Evolutionary conservation across 2,888 invertebrate genomes (phyloP), one percentile per base, ranked within the genome.

Genomic region (Volucella bombylans): DNA sequence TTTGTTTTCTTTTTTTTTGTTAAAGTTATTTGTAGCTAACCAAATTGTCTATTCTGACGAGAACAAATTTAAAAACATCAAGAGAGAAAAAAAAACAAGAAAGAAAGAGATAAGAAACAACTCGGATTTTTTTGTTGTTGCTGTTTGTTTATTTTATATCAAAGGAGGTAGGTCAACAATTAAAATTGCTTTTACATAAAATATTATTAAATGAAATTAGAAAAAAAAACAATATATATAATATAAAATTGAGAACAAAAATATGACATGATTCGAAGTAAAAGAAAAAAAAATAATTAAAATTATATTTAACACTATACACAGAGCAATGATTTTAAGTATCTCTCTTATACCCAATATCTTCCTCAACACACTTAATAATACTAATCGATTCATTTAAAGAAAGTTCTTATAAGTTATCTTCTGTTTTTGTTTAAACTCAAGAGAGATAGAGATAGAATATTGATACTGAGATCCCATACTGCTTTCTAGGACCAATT

Each of bases 311-410:
- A 47, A 69, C 39, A 45, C 67, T 62, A 68, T 69, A 78, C 64
- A 73, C 52, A 78, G 45, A 64, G 62, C 49, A 82, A 79, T 73
- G 47, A 52, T 41, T 52, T 23, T 41, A 65, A 45, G 54, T 69
- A 59, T 79, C 68, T 73, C 71, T 73, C 82, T 64, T 57, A 68
- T 71, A 73, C 50, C 65, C 72, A 78, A 31, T 18, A 64, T 64
- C 49, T 73, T n/a, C 15, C 73, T 15, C 38, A 64, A 39, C 65
- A 65, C 65, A 72, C 71, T 79, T 77, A 77, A 50, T 43, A 64
- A 71, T 83, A 88, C 88, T 88, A 88, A 88, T 88, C 88, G 88
- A 88, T 88, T 88, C 87, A 87, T 86, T 87, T 65, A 52, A 8
- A 38, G 39, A 57, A 6, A 11, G 8, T 61, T 50, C 14, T 59